Conservation (phyloP, 2,113 vertebrate species). For the Odocoileus hemionus region DNA sequence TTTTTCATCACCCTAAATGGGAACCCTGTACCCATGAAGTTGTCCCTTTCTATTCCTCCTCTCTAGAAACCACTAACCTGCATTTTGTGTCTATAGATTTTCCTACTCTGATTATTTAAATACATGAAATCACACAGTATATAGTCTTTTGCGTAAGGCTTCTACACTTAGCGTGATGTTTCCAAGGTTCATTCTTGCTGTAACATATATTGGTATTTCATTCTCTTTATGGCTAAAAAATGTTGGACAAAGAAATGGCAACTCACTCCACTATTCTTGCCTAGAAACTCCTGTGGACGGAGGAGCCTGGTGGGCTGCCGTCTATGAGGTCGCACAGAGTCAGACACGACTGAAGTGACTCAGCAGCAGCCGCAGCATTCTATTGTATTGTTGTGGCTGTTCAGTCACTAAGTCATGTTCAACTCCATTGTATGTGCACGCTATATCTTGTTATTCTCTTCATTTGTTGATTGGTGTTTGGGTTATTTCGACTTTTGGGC, state of each 20-base stretch:
- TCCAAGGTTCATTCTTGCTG: neutral
- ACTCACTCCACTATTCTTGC: neutral
- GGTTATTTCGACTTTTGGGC: neutral
- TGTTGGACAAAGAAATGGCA: neutral
- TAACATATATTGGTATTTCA: neutral
- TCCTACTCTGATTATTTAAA: neutral
- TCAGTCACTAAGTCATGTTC: too few relatives aligned
- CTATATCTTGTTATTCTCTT: neutral
- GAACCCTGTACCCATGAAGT: neutral
- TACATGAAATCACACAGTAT: neutral
- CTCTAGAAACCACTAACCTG: neutral
- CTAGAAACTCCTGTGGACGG: neutral
- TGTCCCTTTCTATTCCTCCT: neutral
- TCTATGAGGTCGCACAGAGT: neutral
- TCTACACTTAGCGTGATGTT: neutral
- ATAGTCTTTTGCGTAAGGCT: neutral
- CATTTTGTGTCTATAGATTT: neutral
- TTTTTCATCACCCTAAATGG: neutral
- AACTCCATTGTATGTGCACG: neutral
- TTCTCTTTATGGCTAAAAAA: neutral
- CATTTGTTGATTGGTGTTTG: neutral
- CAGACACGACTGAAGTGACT: fast-evolving
- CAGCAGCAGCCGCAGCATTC: neutral
- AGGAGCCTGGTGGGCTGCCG: neutral
- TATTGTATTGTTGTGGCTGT: too few relatives aligned